Base-by-base conservation (phyloP, 1,140 invertebrate genomes). In the Leptopilina boulardi region DNA sequence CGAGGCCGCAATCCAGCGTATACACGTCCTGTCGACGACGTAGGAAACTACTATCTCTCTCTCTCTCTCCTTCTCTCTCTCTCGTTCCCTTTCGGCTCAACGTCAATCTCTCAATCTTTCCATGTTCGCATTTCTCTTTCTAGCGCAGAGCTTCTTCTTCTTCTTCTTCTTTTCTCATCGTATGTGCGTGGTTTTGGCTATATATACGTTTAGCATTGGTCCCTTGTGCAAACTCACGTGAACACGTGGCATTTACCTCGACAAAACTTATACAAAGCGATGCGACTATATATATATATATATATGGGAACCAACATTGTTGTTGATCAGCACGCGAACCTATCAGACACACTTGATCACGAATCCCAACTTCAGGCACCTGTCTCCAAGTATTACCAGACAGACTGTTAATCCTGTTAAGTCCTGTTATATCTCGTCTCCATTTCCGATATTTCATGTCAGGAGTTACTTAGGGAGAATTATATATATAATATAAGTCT, bases 1-100 rank as follows among this genome's bases (percentile, higher is more conserved):
- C 86, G 87, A 88, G 84, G 84, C 85, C 87, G 87, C 87, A 87
- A 89, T 89, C 88, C 87, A 87, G 80, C 82, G 84, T 80, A 87
- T 88, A 87, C 86, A 87, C 83, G 88, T 87, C 85, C 82, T 85
- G 83, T 85, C 86, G 83, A 84, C 83, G 77, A 82, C 77, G 74
- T 77, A 81, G 80, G 79, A 83, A 82, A 81, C 81, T 80, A 80
- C 75, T 81, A 66, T 38, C 59, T n/a, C 59, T 23, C 23, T 30
- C 77, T 59, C 71, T 34, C 66, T 81, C 66, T 56, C 54, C 66
- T 75, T 72, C 72, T 51, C 30, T 42, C 41, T 30, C 21, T 23
- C 66, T 71, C 41, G 19, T 26, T 23, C 73, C 71, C 74, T n/a
- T 70, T 70, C 38, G 18, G 1, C 56, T 71, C 44, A 13, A 47